These are phyloP conservation scores for Epinephelus fuscoguttatus DNA, from an alignment of 2,113 vertebrate genomes.

Conservation along the genomic window DNA sequence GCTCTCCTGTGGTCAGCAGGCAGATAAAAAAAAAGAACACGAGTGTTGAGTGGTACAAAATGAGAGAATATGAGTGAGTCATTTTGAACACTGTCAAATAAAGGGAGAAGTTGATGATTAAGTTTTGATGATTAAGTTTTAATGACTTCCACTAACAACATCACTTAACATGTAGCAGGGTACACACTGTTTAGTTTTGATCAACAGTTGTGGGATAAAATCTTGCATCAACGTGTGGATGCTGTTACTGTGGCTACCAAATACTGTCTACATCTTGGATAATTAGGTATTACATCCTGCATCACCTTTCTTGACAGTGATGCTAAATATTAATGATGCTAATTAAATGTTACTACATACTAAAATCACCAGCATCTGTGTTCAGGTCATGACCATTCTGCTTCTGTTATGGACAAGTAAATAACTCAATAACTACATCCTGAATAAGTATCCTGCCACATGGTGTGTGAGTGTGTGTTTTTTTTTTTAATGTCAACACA, in stretches of 20 bases:
- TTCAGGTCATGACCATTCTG: not conserved
- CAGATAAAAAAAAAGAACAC: not conserved
- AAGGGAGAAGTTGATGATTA: not conserved
- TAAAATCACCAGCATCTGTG: not conserved
- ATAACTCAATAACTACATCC: not conserved
- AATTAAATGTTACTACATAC: not conserved
- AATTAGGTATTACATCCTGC: not conserved
- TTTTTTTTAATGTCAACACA: not conserved
- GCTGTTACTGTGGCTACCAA: not conserved
- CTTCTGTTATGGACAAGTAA: not conserved
- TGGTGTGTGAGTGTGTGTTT: not conserved
- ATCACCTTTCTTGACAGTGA: not conserved
- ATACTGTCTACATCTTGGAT: not conserved
- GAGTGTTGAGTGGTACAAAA: not conserved
- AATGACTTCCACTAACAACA: not conserved
- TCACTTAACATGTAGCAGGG: not conserved
- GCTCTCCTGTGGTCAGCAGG: constrained; percentile 41
- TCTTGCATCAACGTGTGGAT: not conserved
- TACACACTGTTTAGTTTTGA: not conserved
- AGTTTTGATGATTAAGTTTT: too few relatives aligned
- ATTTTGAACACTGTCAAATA: not conserved
- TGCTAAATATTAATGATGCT: not conserved
- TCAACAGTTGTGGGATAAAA: not conserved
- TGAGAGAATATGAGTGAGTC: not conserved
- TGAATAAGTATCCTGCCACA: not conserved